Evolutionary conservation across 2,113 vertebrate genomes (phyloP).

Genomic region (Corvus cornix): DNA sequence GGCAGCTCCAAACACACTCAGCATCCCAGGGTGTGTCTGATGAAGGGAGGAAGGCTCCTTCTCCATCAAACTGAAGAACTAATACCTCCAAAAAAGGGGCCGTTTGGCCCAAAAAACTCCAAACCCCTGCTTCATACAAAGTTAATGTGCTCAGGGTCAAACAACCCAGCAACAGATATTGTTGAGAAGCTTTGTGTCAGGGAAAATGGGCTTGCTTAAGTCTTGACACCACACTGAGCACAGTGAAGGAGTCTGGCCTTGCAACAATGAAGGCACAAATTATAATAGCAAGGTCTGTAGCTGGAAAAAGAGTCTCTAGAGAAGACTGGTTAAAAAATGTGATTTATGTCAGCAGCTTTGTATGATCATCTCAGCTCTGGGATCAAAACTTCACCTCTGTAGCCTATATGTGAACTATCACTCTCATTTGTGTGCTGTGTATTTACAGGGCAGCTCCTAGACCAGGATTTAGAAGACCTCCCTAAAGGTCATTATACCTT

Average conservation of each 20-base stretch:
- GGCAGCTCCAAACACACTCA: neutral
- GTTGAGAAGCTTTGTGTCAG: neutral
- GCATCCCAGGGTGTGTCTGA: neutral
- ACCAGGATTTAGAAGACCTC: neutral
- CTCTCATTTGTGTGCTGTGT: neutral
- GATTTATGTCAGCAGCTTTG: neutral
- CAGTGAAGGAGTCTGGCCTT: neutral
- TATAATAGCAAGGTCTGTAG: neutral
- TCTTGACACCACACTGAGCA: neutral
- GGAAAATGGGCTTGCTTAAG: neutral
- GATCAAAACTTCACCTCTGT: neutral
- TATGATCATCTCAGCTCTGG: neutral
- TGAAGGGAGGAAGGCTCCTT: neutral
- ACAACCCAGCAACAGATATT: neutral
- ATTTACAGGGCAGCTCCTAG: neutral
- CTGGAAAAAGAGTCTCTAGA: neutral
- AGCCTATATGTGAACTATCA: neutral
- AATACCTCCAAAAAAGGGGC: neutral
- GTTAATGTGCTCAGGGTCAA: neutral
- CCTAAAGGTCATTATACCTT: neutral
- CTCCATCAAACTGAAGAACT: neutral
- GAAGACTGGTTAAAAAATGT: neutral
- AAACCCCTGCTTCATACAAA: neutral
- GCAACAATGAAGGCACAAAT: neutral
- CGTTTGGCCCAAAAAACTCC: neutral